These are phyloP conservation scores for Tapirus terrestris DNA, from an alignment of 2,113 vertebrate species.

Conservation along the genomic window DNA sequence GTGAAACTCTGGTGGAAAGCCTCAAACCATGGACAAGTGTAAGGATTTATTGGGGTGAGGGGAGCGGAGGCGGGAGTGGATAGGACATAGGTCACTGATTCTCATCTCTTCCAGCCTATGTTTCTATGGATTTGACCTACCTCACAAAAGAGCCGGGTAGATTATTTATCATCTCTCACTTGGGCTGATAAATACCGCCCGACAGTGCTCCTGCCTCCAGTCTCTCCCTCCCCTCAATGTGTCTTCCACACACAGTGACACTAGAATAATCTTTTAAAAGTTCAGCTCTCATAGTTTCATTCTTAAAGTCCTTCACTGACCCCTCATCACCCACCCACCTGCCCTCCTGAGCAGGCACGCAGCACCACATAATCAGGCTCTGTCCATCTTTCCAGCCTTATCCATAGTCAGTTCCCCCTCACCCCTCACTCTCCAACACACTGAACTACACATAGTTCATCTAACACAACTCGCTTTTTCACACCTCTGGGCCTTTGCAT, in stretches of 20 bases:
- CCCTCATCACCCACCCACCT: background rate
- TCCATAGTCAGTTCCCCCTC: background rate
- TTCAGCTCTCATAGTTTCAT: background rate
- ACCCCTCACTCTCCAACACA: background rate
- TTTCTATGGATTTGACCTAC: background rate
- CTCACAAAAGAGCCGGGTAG: background rate
- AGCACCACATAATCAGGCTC: background rate
- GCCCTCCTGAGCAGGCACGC: background rate
- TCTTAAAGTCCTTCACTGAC: background rate
- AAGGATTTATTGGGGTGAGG: background rate
- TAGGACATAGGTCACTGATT: background rate
- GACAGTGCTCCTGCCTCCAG: background rate
- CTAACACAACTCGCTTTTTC: background rate
- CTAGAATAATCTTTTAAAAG: background rate
- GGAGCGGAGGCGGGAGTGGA: accelerated
- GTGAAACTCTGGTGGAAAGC: background rate
- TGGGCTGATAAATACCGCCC: background rate
- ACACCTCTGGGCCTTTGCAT: background rate
- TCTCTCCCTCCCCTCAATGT: background rate
- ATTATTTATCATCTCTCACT: background rate
- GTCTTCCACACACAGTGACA: background rate
- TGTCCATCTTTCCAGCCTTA: background rate
- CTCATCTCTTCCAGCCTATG: background rate
- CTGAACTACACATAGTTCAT: background rate
- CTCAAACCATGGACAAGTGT: background rate